Percentiles rank a stretch among this genome's conserved stretches.
Evolutionary conservation across 2,888 invertebrate species (phyloP).

Genomic region (Cyrtodaria siliqua): DNA sequence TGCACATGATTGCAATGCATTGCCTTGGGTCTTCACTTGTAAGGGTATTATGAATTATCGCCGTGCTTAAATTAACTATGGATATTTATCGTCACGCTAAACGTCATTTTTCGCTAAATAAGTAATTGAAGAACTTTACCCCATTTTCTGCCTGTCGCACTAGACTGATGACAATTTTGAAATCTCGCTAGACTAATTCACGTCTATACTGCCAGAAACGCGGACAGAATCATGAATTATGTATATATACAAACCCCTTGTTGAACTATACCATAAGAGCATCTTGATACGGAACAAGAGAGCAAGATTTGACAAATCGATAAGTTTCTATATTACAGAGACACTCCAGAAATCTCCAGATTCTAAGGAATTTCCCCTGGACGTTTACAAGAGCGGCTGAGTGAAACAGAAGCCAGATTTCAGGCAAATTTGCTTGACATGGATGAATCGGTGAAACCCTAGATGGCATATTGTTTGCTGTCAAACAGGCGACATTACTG

Average conservation of each 20-base stretch:
- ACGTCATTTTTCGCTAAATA: no score
- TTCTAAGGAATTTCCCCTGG: constrained; percentile 14
- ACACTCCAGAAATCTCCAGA: constrained; percentile 29
- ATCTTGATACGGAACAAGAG: constrained; percentile 21
- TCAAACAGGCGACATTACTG: no score
- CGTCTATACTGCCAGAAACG: no score
- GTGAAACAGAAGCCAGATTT: constrained; percentile 24
- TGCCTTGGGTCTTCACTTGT: no score
- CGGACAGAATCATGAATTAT: constrained; percentile 33
- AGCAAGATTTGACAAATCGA: constrained; percentile 35
- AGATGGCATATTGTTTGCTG: constrained; percentile 4
- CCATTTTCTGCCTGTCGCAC: no score
- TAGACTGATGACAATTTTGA: no score
- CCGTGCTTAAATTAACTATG: no score
- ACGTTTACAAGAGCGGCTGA: constrained; percentile 15
- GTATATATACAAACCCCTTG: constrained; percentile 36
- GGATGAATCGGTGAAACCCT: constrained; percentile 30
- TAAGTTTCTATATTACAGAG: constrained; percentile 19
- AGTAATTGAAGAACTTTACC: no score
- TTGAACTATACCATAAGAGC: constrained; percentile 19
- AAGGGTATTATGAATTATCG: no score
- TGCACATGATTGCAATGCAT: no score
- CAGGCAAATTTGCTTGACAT: constrained; percentile 15
- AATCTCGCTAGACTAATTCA: no score
- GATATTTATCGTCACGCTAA: no score